phyloP scores from a whole-genome alignment of 2,797 vertebrate species.

The Trematomus bernacchii region DNA sequence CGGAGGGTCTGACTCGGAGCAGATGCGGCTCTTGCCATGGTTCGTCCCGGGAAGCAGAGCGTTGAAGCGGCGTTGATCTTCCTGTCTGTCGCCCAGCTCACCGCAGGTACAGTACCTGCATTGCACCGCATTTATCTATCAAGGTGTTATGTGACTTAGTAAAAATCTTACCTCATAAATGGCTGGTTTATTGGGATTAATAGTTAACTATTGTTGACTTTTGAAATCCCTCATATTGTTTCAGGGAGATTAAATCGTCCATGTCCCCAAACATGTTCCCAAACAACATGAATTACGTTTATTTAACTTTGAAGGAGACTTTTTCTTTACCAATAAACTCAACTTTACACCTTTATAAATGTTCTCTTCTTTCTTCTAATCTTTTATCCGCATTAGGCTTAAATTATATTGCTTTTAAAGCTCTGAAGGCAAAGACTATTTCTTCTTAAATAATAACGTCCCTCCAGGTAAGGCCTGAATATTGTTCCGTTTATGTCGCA shows the following conservation, averaged over 20 bases:
- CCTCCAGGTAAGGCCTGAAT: too few relatives aligned
- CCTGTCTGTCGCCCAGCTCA: constrained; percentile 80
- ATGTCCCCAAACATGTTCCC: neutral
- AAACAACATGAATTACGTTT: neutral
- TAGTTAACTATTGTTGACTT: neutral
- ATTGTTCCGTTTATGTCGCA: neutral
- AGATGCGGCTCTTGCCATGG: constrained; percentile 82
- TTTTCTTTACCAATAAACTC: too few relatives aligned
- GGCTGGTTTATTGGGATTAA: neutral
- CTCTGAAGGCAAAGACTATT: neutral
- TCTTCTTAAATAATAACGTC: neutral
- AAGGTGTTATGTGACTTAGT: neutral
- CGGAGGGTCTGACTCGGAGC: constrained; percentile 59
- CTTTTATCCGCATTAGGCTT: too few relatives aligned
- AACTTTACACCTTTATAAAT: too few relatives aligned
- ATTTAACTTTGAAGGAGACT: neutral
- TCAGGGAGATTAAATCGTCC: neutral
- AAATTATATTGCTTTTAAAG: neutral
- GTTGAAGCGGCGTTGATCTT: constrained; percentile 81
- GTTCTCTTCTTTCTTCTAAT: too few relatives aligned
- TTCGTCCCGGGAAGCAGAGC: constrained; percentile 73
- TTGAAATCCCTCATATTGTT: neutral
- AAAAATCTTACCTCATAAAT: neutral
- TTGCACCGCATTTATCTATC: neutral
- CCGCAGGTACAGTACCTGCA: constrained; percentile 76